Conservation (phyloP, 2,797 vertebrate genomes). For the Galago senegalensis region DNA sequence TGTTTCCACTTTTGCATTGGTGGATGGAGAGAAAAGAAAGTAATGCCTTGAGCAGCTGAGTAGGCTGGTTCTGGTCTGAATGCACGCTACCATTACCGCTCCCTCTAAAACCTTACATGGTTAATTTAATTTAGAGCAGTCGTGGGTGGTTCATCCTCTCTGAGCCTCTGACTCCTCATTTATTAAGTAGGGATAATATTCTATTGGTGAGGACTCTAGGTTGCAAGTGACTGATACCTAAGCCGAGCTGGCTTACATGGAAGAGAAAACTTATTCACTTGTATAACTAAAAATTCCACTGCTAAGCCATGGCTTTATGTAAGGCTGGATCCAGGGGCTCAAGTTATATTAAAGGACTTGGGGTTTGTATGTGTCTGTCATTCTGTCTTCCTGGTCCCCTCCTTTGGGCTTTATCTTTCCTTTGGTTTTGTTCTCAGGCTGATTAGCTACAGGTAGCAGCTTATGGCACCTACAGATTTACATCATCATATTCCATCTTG, state of each 20-base stretch:
- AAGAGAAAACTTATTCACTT: neutral
- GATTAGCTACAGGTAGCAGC: neutral
- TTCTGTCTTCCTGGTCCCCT: neutral
- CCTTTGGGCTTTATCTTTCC: neutral
- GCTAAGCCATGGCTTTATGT: neutral
- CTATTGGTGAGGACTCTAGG: neutral
- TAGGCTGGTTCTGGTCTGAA: neutral
- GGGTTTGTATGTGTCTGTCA: neutral
- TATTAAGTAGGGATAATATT: neutral
- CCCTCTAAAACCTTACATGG: neutral
- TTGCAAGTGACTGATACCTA: conserved; percentile 15
- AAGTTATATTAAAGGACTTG: neutral
- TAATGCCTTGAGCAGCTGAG: neutral
- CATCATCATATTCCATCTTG: neutral
- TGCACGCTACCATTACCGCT: accelerated
- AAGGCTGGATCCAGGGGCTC: neutral
- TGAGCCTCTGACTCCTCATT: neutral
- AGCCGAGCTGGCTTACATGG: neutral
- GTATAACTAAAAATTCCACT: neutral
- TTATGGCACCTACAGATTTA: neutral
- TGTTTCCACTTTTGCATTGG: neutral
- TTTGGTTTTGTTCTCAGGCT: neutral
- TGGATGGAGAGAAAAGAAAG: neutral
- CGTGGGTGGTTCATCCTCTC: neutral
- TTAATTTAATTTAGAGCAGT: neutral